Percentiles rank a stretch among this genome's conserved stretches.
Conservation (phyloP, 2,797 vertebrate species). For the Anabacerthia variegaticeps region DNA sequence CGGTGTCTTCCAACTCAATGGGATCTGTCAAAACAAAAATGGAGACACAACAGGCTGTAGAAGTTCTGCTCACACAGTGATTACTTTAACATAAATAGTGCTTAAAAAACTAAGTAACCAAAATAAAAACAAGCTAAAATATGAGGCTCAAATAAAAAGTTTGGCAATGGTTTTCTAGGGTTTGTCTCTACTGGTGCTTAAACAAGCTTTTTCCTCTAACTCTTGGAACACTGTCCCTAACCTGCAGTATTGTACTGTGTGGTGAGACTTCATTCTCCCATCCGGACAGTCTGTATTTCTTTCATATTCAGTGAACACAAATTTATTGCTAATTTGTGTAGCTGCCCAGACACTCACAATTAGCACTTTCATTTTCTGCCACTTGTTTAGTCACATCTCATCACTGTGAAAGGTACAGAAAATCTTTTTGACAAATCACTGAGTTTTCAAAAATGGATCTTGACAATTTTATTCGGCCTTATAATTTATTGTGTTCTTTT, state of each 20-base stretch:
- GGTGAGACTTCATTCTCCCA: neutral
- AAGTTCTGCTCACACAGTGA: neutral
- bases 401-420: neutral
- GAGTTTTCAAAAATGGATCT: slow-evolving; percentile 29
- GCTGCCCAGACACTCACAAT: neutral
- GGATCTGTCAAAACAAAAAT: neutral
- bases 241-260: neutral
- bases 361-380: slow-evolving; percentile 2
- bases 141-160: neutral
- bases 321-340: neutral
- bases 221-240: neutral
- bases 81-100: neutral
- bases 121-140: neutral
- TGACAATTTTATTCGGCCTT: slow-evolving; percentile 40
- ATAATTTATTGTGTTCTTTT: slow-evolving; percentile 22
- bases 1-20: neutral
- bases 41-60: neutral
- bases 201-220: neutral
- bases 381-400: slow-evolving; percentile 2
- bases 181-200: neutral
- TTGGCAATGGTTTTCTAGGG: neutral
- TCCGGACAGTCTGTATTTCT: neutral
- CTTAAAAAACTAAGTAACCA: neutral
- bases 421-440: neutral
- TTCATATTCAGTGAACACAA: neutral